phyloP scores from a whole-genome alignment of 1,140 invertebrate species.

The Drosophila jambulina region DNA sequence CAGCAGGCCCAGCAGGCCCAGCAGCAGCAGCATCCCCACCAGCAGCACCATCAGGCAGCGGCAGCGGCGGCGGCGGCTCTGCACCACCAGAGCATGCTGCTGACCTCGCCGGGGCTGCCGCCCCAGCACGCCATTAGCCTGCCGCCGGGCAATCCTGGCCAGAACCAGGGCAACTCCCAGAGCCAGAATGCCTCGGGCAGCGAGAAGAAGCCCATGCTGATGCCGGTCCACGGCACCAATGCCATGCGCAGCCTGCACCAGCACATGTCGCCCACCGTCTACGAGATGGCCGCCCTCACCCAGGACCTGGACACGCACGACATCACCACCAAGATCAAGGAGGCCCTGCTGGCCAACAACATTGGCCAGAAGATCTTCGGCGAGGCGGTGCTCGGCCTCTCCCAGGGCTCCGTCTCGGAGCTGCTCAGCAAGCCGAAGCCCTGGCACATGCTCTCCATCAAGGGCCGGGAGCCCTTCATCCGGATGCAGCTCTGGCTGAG shows the following conservation, averaged over 20 bases:
- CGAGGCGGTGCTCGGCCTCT: slow-evolving; percentile 97
- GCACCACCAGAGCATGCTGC: slow-evolving; percentile 87
- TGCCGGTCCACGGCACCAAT: slow-evolving; percentile 85
- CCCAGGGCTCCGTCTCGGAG: slow-evolving; percentile 98
- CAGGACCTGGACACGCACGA: slow-evolving; percentile 98
- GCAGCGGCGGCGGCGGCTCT: slow-evolving; percentile 88
- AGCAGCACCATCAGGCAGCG: slow-evolving; percentile 87
- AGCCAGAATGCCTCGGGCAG: slow-evolving; percentile 46
- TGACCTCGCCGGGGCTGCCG: slow-evolving; percentile 88
- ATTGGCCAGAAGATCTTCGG: slow-evolving; percentile 99
- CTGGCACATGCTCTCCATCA: slow-evolving; percentile 99
- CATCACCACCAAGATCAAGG: slow-evolving; percentile 98
- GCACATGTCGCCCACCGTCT: slow-evolving; percentile 94
- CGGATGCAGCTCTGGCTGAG: slow-evolving; percentile 99
- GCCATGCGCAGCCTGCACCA: slow-evolving; percentile 89
- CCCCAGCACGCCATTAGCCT: slow-evolving; percentile 88
- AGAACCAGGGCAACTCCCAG: slow-evolving; percentile 51
- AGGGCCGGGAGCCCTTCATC: slow-evolving; percentile 98
- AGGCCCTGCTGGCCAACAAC: slow-evolving; percentile 97
- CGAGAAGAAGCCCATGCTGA: slow-evolving; percentile 86
- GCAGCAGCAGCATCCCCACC: slow-evolving; percentile 86
- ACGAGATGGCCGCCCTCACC: slow-evolving; percentile 98
- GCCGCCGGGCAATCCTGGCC: slow-evolving; percentile 58
- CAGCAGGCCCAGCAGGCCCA: slow-evolving; percentile 86
- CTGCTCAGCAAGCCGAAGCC: slow-evolving; percentile 98